These are phyloP conservation scores for Ctenopoma kingsleyae DNA, from an alignment of 2,797 vertebrate species.

Conservation along the genomic window DNA sequence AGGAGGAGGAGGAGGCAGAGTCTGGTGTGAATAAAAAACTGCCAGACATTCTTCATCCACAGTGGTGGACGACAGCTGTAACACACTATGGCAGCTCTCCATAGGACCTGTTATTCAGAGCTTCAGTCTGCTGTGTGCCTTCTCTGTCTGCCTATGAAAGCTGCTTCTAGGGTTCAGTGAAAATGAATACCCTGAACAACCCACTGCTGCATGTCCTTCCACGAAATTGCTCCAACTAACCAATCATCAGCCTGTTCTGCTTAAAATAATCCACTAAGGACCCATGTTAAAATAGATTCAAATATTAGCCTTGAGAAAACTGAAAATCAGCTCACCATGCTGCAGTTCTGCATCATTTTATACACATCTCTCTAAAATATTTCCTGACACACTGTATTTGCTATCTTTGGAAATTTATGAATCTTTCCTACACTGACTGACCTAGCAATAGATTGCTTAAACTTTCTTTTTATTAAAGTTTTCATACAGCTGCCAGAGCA, in stretches of 20 bases:
- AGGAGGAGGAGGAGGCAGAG: slow-evolving; percentile 19
- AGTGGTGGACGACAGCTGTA: slow-evolving; percentile 37
- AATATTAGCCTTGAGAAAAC: too few species aligned
- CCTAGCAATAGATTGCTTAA: neutral
- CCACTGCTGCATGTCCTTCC: neutral
- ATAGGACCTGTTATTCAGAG: slow-evolving; percentile 33
- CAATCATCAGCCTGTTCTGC: neutral
- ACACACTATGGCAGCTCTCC: slow-evolving; percentile 39
- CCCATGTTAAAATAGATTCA: neutral
- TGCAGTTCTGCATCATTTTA: neutral
- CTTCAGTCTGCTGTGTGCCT: slow-evolving; percentile 7
- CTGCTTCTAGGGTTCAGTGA: slow-evolving; percentile 4
- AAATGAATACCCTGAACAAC: neutral
- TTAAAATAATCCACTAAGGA: neutral
- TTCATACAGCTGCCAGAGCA: neutral
- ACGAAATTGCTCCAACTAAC: neutral
- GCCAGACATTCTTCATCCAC: slow-evolving; percentile 17
- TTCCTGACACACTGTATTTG: too few species aligned
- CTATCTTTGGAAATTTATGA: neutral
- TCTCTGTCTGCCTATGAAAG: slow-evolving; percentile 17
- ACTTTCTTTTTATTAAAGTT: neutral
- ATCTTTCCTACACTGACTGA: neutral
- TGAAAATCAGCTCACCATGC: neutral
- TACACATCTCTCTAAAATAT: neutral
- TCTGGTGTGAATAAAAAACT: slow-evolving; percentile 32